Conservation (phyloP, 2,797 vertebrate species). For the Mormyrus proboscirostris region DNA sequence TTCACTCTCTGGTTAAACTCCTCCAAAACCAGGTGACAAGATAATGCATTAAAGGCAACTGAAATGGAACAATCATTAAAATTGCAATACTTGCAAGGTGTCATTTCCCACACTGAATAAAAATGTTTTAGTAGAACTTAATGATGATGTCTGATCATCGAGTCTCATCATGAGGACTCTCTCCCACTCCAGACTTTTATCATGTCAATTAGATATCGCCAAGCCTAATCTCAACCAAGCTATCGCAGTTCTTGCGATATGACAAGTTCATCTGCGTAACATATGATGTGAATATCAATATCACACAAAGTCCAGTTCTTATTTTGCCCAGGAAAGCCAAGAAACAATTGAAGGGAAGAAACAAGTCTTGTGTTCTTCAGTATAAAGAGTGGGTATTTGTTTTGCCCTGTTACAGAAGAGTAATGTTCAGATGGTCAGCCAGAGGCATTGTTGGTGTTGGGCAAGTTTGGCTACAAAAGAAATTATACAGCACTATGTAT, state of each 20-base stretch:
- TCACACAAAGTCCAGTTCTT: background rate
- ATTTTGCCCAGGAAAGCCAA: background rate
- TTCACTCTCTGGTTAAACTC: background rate
- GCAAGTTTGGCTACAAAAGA: background rate
- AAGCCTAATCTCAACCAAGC: background rate
- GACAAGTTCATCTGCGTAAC: background rate
- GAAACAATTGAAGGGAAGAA: background rate
- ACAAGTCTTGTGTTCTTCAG: background rate
- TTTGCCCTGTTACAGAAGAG: background rate
- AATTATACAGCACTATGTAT: background rate
- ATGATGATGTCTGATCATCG: background rate
- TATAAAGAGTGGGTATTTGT: background rate
- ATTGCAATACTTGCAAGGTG: background rate
- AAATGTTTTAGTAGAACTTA: background rate
- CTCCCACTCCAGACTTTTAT: background rate
- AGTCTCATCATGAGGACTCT: background rate
- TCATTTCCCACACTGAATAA: background rate
- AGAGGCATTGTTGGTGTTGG: background rate
- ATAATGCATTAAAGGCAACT: background rate
- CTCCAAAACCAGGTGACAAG: background rate
- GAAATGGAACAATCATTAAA: background rate
- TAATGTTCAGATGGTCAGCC: background rate
- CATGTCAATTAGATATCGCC: background rate
- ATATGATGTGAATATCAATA: background rate
- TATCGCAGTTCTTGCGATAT: background rate